Base-by-base conservation (phyloP, 2,113 vertebrate species). In the Urocolius indicus region DNA sequence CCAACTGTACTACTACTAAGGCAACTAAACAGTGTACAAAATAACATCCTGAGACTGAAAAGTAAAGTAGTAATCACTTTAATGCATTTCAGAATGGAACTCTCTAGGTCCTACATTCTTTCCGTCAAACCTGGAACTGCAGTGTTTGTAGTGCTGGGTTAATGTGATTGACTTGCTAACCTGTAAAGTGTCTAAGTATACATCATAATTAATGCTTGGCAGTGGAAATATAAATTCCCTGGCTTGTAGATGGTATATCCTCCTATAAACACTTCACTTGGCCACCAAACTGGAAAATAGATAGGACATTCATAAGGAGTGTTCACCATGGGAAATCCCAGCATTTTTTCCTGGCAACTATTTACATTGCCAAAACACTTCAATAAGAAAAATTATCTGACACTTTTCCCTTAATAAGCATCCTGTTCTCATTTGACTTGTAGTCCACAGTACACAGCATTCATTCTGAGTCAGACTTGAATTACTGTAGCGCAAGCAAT, bases 301-400 rank as follows among this genome's bases (percentile, higher is more conserved):
- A 96, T 96, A 95, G 95, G 81, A 96, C 91, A 92, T 89, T 96
- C 93, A 95, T 79, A 34, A 69, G 66, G 89, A 94, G 74, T 1
- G 1, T 62, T 94, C 54, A 12, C 69, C 84, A 94, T 87, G 87
- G 89, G 84, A 93, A 95, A 91, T 62, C 74, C 93, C 84, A 91
- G 84, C 2, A 4, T 82, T 80, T 74, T 84, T 77, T 91, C 77
- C 94, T 89, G 89, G 77, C 96, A 95, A 63, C 66, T 82, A 21
- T 84, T 92, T 82, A 61, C 74, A 65, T 65, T 92, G 93, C 89
- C 94, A 94, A 94, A 92, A 82, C 43, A 73, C 51, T 79, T 92
- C 89, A 95, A 41, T 73, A 95, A 97, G 95, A 97, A 91, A 92
- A 95, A 96, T 75, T 5, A 97, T 76, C 95, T 91, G 93, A 94